Base-by-base conservation (phyloP, 2,888 invertebrate genomes). In the Morpho helenor region DNA sequence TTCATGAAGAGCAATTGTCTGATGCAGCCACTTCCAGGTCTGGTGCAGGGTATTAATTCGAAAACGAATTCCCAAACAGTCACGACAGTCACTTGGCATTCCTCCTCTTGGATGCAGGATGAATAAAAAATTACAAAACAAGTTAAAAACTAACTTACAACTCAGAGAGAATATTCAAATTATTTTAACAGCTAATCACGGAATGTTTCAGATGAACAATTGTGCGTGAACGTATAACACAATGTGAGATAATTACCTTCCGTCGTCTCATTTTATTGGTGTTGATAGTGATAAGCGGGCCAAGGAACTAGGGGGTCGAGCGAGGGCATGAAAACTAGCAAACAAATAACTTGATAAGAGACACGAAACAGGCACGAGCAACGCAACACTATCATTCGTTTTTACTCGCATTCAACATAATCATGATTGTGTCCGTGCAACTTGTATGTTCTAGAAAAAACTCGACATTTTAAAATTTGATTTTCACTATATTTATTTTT, bases 1-100 rank as follows among this genome's bases (percentile, higher is more conserved):
- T 76, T 96, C 96, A 93, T 97, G 97, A 63, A 97, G 93, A 74
- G 94, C 95, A 77, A 96, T 95, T 68, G 97, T 97, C 87, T 96
- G 96, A 85, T 97, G 97, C 84, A 97, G 91, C 97, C 97, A 97
- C 96, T 97, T 97, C 95, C 96, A 97, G 82, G 97, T 97, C 91
- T 96, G 96, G 91, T 97, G 96, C 90, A 96, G 94, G 91, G 94
- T 93, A 91, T 95, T 95, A 88, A 95, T 94, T 92, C 96, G 96
- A 93, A 93, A 94, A 91, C 96, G 95, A 92, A 96, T 95, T 92
- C 95, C 96, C 93, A 96, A 92, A 94, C 95, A 95, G 87, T 95
- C 95, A 84, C 94, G 93, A 85, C 93, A 94, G 91, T 93, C 93
- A 91, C 92, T 94, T 93, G 80, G 91, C 91, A 91, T 91, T 89